A percentile compares a stretch with the other conserved stretches of the same genome.
phyloP scores from a whole-genome alignment of 2,797 vertebrate genomes.

The Lepidocolaptes lacrymiger region DNA sequence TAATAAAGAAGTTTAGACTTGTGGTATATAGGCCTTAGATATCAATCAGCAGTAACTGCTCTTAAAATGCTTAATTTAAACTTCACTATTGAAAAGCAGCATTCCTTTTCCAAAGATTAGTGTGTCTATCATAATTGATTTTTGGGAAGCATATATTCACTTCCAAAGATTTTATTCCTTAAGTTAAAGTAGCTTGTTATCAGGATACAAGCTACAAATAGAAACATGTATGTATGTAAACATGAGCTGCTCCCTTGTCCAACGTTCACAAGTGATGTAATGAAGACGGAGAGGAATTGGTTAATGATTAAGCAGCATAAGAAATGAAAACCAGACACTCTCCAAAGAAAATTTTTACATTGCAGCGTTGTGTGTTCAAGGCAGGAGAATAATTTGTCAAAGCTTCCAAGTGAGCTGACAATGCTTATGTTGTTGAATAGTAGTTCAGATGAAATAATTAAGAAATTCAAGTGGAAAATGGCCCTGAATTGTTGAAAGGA shows the following conservation, averaged over 20 bases:
- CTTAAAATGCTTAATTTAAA: not conserved
- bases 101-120: not conserved
- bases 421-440: not conserved
- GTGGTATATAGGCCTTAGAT: not conserved
- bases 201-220: not conserved
- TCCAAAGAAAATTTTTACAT: not conserved
- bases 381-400: not conserved
- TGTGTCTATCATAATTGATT: not conserved
- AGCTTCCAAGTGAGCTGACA: not conserved
- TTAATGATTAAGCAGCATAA: slow-evolving; percentile 1
- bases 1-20: not conserved
- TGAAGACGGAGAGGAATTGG: not conserved
- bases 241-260: not conserved
- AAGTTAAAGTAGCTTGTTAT: not conserved
- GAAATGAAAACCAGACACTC: not conserved
- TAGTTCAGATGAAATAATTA: not conserved
- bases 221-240: not conserved
- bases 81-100: not conserved
- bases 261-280: not conserved
- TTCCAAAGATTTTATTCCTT: not conserved
- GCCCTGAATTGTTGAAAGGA: not conserved
- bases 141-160: not conserved
- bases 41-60: not conserved
- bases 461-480: not conserved
- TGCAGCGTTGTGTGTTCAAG: not conserved